Evolutionary conservation across 2,113 vertebrate genomes (phyloP).

Genomic region (Nerophis ophidion): DNA sequence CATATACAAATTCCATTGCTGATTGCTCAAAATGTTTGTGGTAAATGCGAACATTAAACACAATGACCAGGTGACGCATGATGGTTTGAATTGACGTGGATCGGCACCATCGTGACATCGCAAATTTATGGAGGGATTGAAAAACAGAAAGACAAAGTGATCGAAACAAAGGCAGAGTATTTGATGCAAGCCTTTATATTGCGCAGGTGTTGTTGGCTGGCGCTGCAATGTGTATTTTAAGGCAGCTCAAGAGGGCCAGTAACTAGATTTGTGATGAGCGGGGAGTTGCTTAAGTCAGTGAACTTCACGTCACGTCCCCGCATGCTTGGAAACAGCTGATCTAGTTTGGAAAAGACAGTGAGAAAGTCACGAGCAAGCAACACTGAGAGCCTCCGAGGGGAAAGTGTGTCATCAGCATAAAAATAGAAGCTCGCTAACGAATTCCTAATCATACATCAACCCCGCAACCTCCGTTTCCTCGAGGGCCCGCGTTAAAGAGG

Average conservation of each 20-base stretch:
- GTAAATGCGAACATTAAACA: no score
- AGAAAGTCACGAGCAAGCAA: constrained; percentile 74
- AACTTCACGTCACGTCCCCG: constrained; percentile 53
- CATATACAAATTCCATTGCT: no score
- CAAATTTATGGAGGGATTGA: no score
- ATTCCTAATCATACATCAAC: constrained; percentile 75
- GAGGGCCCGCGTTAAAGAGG: constrained; percentile 70
- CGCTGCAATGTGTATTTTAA: background rate
- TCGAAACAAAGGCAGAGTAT: no score
- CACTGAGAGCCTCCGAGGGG: constrained; percentile 58
- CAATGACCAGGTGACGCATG: no score
- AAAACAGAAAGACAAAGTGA: no score
- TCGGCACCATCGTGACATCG: no score
- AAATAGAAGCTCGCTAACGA: constrained; percentile 77
- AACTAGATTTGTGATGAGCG: constrained; percentile 45
- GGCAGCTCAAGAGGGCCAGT: constrained; percentile 18
- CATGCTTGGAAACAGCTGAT: constrained; percentile 67
- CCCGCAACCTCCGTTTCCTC: constrained; percentile 67
- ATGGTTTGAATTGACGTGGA: no score
- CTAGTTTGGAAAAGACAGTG: constrained; percentile 68
- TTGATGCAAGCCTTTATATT: background rate
- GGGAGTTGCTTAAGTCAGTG: constrained; percentile 49
- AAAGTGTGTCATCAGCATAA: constrained; percentile 81
- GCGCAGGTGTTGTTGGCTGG: constrained; percentile 3
- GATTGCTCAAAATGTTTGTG: no score